Percentiles rank a stretch among this genome's conserved stretches.
These are phyloP conservation scores for Agrypnus murinus DNA, from an alignment of 2,888 invertebrate genomes.

Conservation along the genomic window DNA sequence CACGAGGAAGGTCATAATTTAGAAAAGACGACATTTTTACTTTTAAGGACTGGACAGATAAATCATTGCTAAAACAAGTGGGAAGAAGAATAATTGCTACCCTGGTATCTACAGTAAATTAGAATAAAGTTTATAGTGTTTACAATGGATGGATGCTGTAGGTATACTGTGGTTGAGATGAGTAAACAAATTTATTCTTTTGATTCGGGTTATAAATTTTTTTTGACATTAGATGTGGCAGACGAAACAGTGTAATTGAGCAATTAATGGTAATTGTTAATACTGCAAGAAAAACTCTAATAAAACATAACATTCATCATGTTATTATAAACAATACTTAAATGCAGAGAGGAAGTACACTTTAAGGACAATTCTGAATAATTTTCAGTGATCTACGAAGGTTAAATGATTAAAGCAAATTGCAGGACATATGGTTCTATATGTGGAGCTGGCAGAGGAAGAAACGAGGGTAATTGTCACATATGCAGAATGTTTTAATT, in stretches of 20 bases:
- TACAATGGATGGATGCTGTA: no score
- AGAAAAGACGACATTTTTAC: slow-evolving; percentile 30
- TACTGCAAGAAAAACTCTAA: background rate
- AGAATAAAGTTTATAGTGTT: background rate
- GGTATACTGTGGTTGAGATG: no score
- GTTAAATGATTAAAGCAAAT: slow-evolving; percentile 36
- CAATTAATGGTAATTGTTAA: background rate
- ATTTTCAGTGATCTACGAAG: slow-evolving; percentile 23
- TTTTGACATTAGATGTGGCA: no score
- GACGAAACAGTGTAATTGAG: background rate
- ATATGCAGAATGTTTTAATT: slow-evolving; percentile 53
- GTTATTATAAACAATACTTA: no score
- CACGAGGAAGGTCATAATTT: slow-evolving; percentile 41
- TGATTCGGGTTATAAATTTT: no score
- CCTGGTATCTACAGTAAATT: background rate
- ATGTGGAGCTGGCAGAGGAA: slow-evolving; percentile 28
- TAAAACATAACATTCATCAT: background rate
- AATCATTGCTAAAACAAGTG: background rate
- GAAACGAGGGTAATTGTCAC: slow-evolving; percentile 41
- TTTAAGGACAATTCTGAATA: background rate
- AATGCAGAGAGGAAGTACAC: background rate
- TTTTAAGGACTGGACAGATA: slow-evolving; percentile 21
- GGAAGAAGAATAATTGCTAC: slow-evolving; percentile 4
- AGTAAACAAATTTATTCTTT: background rate
- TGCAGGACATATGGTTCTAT: slow-evolving; percentile 45